Conservation (phyloP, 2,888 invertebrate genomes). For the Hyles lineata region DNA sequence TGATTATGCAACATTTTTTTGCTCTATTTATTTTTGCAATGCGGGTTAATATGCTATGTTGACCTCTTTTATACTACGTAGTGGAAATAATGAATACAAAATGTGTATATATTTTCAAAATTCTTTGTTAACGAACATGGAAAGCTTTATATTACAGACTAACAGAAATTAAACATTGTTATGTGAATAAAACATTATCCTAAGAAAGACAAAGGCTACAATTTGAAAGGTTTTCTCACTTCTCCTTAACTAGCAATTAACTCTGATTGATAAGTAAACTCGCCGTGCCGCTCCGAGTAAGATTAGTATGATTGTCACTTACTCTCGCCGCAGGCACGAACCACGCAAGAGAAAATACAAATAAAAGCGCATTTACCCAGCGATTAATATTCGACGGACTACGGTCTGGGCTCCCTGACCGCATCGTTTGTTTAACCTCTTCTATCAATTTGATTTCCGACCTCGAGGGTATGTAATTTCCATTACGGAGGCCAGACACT, state of each 20-base stretch:
- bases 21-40: not conserved
- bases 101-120: no score
- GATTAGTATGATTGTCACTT: constrained; percentile 30
- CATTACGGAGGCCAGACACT: constrained; percentile 78
- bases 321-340: constrained; percentile 23
- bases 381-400: constrained; percentile 80
- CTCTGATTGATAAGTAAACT: constrained; percentile 24
- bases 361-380: constrained; percentile 81
- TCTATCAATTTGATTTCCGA: constrained; percentile 84
- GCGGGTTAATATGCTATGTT: not conserved
- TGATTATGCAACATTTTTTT: constrained; percentile 3
- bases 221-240: constrained; percentile 4
- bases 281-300: not conserved
- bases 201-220: not conserved
- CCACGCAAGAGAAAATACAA: constrained; percentile 63
- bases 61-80: not conserved
- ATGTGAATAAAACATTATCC: no score
- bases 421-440: constrained; percentile 84
- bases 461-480: constrained; percentile 83
- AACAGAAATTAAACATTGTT: no score
- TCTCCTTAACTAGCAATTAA: constrained; percentile 3
- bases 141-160: no score
- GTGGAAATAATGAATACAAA: not conserved
- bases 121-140: no score
- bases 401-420: constrained; percentile 74